Evolutionary conservation across 2,888 invertebrate species (phyloP).

Genomic region (Cosmorhoe ocellata): DNA sequence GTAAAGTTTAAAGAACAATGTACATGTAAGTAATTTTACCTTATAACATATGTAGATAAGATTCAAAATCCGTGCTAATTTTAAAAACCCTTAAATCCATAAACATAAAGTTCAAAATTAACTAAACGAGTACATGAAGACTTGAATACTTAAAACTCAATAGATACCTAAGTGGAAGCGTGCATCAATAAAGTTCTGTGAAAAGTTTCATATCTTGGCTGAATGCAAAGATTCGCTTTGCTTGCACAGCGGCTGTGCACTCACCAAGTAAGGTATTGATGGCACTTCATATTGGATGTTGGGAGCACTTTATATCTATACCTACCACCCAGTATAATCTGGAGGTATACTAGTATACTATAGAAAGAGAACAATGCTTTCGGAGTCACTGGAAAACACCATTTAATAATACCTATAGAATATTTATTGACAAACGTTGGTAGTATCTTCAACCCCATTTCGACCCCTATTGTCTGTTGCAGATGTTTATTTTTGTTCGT

Average conservation of each 20-base stretch:
- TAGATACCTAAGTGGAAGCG: constrained; percentile 39
- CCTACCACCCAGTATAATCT: constrained; percentile 14
- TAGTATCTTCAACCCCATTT: no score
- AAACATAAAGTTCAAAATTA: constrained; percentile 5
- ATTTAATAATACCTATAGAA: no score
- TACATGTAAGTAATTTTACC: no score
- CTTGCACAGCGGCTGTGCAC: constrained; percentile 51
- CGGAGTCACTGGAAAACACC: no score
- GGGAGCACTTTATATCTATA: constrained; percentile 9
- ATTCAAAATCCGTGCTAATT: no score
- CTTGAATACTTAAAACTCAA: constrained; percentile 30
- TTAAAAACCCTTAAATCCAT: no score
- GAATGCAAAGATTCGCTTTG: constrained; percentile 56
- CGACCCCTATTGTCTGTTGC: no score
- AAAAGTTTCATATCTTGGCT: constrained; percentile 59
- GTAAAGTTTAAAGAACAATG: no score
- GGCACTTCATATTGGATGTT: constrained; percentile 25
- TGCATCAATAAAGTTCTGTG: constrained; percentile 53
- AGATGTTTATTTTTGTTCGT: no score
- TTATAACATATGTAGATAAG: no score
- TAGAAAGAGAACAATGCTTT: no score
- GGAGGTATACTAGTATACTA: not conserved
- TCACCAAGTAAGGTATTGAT: constrained; percentile 33
- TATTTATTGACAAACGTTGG: no score
- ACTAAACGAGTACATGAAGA: not conserved